A percentile compares a stretch with the other conserved stretches of the same genome.
These are phyloP conservation scores for Aleiodes alternator DNA, from an alignment of 2,888 invertebrate species.

Conservation along the genomic window DNA sequence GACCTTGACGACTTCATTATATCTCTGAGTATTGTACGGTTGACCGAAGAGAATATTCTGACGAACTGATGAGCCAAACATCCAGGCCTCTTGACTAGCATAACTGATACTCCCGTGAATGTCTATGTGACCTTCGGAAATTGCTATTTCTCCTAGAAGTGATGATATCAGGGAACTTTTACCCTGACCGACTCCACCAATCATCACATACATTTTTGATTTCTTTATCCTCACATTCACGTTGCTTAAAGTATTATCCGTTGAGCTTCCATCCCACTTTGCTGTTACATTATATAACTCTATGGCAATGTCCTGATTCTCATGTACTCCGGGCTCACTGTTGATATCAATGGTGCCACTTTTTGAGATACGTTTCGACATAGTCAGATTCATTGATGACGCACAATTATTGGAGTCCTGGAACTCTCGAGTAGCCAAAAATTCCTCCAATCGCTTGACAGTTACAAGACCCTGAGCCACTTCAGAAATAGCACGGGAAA, in stretches of 20 bases:
- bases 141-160: conserved; percentile 77
- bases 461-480: conserved; percentile 78
- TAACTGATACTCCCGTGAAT: conserved; percentile 84
- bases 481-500: conserved; percentile 78
- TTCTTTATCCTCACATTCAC: conserved; percentile 77
- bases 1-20: conserved; percentile 73
- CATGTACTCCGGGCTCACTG: conserved; percentile 54
- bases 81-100: conserved; percentile 91
- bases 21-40: conserved; percentile 79
- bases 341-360: conserved; percentile 68
- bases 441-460: conserved; percentile 73
- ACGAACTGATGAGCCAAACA: conserved; percentile 84
- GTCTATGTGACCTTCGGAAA: conserved; percentile 71
- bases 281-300: conserved; percentile 69
- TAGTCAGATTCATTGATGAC: conserved; percentile 42
- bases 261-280: conserved; percentile 77
- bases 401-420: conserved; percentile 39
- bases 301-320: conserved; percentile 55
- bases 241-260: conserved; percentile 77
- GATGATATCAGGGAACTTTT: conserved; percentile 83
- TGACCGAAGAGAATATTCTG: conserved; percentile 93
- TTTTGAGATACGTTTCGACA: conserved; percentile 49
- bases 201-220: conserved; percentile 82
- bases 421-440: conserved; percentile 74
- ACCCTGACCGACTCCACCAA: conserved; percentile 87